phyloP scores from a whole-genome alignment of 2,888 invertebrate genomes.

The Meteorus colon region DNA sequence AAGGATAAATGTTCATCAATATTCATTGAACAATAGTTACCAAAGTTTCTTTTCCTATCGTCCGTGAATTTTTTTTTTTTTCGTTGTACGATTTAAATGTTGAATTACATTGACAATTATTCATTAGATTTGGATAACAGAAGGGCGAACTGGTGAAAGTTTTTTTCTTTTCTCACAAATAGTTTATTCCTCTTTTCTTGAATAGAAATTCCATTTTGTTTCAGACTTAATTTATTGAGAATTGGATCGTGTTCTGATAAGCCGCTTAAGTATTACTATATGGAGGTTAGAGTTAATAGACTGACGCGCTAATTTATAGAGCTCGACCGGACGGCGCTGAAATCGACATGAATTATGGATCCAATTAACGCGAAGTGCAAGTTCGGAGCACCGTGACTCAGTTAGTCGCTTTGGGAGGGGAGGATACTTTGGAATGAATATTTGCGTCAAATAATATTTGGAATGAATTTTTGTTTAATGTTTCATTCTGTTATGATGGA shows the following conservation, averaged over 20 bases:
- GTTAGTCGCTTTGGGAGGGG: not conserved
- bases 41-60: not conserved
- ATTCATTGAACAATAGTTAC: not conserved
- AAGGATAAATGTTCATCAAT: too few species aligned
- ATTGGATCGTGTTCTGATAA: slow-evolving; percentile 13
- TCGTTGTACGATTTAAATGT: too few species aligned
- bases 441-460: not conserved
- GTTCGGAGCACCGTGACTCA: slow-evolving; percentile 30
- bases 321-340: slow-evolving; percentile 49
- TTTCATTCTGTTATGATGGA: not conserved
- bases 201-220: not conserved
- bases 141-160: not conserved
- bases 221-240: slow-evolving; percentile 8
- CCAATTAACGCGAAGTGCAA: slow-evolving; percentile 56
- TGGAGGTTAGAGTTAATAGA: slow-evolving; percentile 54
- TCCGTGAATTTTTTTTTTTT: too few species aligned
- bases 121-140: too few species aligned
- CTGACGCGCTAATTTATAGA: slow-evolving; percentile 58
- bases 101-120: too few species aligned
- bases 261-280: slow-evolving; percentile 10
- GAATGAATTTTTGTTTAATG: not conserved
- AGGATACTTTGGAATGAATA: not conserved
- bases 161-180: not conserved
- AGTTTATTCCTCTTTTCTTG: not conserved
- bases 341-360: slow-evolving; percentile 64